Evolutionary conservation across 2,113 vertebrate genomes (phyloP).

Genomic region (Cyprinodon tularosa): DNA sequence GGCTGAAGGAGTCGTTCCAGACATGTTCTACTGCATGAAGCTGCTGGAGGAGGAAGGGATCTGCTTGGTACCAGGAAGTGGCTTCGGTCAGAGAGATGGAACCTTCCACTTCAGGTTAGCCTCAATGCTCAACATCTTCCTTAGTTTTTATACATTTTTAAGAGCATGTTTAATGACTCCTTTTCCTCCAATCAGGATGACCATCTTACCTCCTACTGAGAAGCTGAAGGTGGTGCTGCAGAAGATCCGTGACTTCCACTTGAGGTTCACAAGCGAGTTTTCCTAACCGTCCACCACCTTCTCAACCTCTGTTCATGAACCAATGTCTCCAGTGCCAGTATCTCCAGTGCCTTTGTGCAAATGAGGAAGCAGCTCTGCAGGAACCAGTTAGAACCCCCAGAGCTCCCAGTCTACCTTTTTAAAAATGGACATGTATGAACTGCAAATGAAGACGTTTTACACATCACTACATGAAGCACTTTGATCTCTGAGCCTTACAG

Average conservation of each 20-base stretch:
- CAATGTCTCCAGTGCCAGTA: slow-evolving; percentile 11
- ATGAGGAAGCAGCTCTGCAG: background rate
- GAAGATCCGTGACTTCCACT: slow-evolving; percentile 84
- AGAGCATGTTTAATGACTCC: background rate
- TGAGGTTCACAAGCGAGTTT: slow-evolving; percentile 81
- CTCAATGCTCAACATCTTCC: background rate
- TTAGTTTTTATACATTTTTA: background rate
- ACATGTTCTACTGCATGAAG: slow-evolving; percentile 91
- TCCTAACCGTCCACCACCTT: slow-evolving; percentile 61
- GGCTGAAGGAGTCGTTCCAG: slow-evolving; percentile 80
- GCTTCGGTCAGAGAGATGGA: slow-evolving; percentile 90
- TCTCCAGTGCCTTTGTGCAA: slow-evolving; percentile 40
- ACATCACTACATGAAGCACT: slow-evolving; percentile 32
- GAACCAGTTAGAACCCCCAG: background rate
- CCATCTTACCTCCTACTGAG: slow-evolving; percentile 85
- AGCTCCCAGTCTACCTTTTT: background rate
- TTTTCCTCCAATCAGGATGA: slow-evolving; percentile 81
- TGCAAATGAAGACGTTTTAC: background rate
- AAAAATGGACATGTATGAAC: background rate
- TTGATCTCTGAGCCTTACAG: background rate
- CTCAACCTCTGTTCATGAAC: background rate
- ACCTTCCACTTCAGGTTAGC: slow-evolving; percentile 91
- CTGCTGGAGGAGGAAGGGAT: slow-evolving; percentile 93
- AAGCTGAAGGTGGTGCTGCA: slow-evolving; percentile 84
- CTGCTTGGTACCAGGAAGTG: slow-evolving; percentile 92